These are phyloP conservation scores for Heliconius aoede DNA, from an alignment of 2,888 invertebrate genomes.

Conservation along the genomic window DNA sequence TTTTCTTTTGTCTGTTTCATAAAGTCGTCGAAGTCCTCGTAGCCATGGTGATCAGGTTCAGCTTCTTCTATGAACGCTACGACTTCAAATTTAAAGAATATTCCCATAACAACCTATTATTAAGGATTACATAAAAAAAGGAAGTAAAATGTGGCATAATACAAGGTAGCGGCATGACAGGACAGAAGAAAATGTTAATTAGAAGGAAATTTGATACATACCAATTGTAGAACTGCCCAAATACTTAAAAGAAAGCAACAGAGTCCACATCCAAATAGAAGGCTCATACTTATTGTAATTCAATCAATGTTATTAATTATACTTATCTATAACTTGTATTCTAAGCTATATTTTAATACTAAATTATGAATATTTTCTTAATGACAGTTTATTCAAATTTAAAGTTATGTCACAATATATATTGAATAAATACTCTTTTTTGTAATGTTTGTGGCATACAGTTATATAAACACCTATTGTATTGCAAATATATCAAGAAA, in stretches of 20 bases:
- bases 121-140: neutral
- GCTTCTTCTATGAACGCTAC: constrained; percentile 61
- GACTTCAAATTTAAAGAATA: constrained; percentile 59
- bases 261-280: constrained; percentile 53
- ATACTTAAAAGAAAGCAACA: constrained; percentile 61
- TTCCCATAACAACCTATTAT: constrained; percentile 65
- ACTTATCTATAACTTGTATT: neutral
- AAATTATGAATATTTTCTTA: neutral
- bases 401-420: constrained; percentile 7
- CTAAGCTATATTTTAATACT: neutral
- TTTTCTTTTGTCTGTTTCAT: constrained; percentile 57
- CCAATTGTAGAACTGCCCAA: constrained; percentile 71
- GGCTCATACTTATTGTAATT: constrained; percentile 53
- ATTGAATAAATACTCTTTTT: neutral
- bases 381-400: constrained; percentile 1
- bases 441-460: neutral
- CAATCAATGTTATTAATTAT: constrained; percentile 1
- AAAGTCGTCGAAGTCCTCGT: constrained; percentile 58
- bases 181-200: too few relatives aligned
- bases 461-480: neutral
- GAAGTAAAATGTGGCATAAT: neutral
- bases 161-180: neutral
- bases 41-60: constrained; percentile 52
- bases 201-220: constrained; percentile 46
- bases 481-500: too few relatives aligned